Percentiles rank a stretch among this genome's conserved stretches.
Conservation (phyloP, 23 tunicate genomes). For the Phallusia fumigata region DNA sequence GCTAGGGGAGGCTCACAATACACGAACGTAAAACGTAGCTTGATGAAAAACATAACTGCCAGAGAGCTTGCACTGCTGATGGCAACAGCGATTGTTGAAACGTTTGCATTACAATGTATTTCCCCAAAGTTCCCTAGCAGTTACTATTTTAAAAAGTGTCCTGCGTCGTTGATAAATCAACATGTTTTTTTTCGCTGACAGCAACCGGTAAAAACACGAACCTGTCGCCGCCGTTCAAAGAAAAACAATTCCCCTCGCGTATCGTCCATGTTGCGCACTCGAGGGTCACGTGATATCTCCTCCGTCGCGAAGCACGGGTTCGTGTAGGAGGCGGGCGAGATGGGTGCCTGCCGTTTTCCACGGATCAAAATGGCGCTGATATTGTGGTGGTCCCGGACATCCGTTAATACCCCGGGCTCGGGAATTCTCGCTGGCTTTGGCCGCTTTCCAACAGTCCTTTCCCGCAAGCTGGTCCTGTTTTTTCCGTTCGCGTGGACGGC, state of each 20-base stretch:
- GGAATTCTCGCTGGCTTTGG: not conserved
- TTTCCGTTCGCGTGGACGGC: not conserved
- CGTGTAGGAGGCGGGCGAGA: constrained; percentile 24
- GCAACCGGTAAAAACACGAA: constrained; percentile 4
- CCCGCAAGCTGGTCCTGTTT: not conserved
- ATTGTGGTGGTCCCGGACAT: not conserved
- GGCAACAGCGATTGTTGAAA: no score
- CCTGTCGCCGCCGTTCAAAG: constrained; percentile 50
- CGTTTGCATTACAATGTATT: no score
- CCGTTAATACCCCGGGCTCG: not conserved
- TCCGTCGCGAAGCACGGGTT: constrained; percentile 30
- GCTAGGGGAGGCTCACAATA: no score
- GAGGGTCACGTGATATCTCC: constrained; percentile 28
- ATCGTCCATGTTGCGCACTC: constrained; percentile 33
- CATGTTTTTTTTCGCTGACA: no score
- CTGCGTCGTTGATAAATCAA: no score
- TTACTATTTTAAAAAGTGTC: no score
- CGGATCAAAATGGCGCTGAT: constrained; percentile 8
- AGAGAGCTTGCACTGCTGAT: no score
- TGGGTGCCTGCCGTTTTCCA: constrained; percentile 9
- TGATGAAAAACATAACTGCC: no score
- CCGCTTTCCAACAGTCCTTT: not conserved
- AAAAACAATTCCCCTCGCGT: constrained; percentile 38
- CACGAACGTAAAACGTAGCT: no score
- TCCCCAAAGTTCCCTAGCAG: no score